A percentile compares a stretch with the other conserved stretches of the same genome.
Conservation (phyloP, 2,888 invertebrate genomes). For the Cantharis rustica region DNA sequence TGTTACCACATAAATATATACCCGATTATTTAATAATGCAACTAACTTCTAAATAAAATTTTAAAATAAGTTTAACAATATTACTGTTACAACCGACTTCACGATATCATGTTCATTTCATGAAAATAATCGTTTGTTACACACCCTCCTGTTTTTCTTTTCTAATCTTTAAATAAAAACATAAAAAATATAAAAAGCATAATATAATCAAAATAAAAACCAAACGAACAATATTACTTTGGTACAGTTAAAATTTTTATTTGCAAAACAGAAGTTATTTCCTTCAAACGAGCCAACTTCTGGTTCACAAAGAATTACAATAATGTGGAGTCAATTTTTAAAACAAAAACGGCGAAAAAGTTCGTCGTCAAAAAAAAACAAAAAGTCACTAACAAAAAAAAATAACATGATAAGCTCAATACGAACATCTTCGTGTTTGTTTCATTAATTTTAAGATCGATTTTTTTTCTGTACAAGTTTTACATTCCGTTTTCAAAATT, state of each 20-base stretch:
- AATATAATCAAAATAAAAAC: conserved; percentile 10
- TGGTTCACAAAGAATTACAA: background rate
- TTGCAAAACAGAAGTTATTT: conserved; percentile 33
- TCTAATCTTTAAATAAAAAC: background rate
- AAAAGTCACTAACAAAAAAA: background rate
- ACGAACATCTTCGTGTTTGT: background rate
- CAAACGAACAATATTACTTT: conserved; percentile 31
- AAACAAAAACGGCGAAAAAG: background rate
- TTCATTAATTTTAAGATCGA: background rate
- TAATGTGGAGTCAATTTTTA: background rate
- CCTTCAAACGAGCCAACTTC: background rate
- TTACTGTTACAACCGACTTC: conserved; percentile 34
- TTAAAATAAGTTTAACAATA: conserved; percentile 36
- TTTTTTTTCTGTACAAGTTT: background rate
- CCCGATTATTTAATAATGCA: conserved; percentile 33
- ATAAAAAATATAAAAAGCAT: conserved; percentile 15
- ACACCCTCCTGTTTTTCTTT: conserved; percentile 7
- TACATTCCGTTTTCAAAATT: conserved; percentile 20
- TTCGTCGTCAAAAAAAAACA: background rate
- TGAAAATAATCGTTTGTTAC: conserved; percentile 14
- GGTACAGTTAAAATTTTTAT: conserved; percentile 25
- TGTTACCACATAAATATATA: conserved; percentile 31
- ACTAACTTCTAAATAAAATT: conserved; percentile 35
- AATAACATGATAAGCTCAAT: background rate
- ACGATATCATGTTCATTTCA: conserved; percentile 31